Base-by-base conservation (phyloP, 30 jellyfish, hydroid and myxozoan species). In the Aurelia sp. region DNA sequence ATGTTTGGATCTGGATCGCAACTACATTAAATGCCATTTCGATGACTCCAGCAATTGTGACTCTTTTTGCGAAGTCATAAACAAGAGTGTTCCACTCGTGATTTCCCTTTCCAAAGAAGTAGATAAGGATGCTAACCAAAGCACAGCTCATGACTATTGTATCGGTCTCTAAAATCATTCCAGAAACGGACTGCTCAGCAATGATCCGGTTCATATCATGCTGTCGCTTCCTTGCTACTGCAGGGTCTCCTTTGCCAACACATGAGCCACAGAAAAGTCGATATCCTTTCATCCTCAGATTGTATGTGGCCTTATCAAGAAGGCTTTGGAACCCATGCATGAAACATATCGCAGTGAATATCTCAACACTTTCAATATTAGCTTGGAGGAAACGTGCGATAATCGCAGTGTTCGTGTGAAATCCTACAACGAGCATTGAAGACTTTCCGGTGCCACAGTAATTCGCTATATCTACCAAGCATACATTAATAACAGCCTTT, bases 61-160 rank as follows among this genome's bases (percentile, higher is more conserved):
- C 78, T 47, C 87, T 76, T 41, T 55, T 22, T 51, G 59, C 20
- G 51, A 84, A 73, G 4, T 50, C 55, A 13, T 65, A 11, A 6
- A n/a, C 80, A 20, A 78, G 67, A 51, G 27, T 31, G 50, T 41
- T 41, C 72, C 72, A 35, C 5, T 17, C 21, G 21, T 69, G 71
- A 19, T 23, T 65, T 13, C 67, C 81, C 66, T 62, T 63, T 41
- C 87, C 87, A 61, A 41, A 72, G 53, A 60, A 72, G 50, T 58
- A 84, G 17, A 51, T n/a, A 21, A 84, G 73, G 23, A 84, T 72
- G 15, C 69, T 70, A 3, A 84, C 79, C n/a, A 73, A 67, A 15
- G 86, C 93, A 84, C 86, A 72, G 66, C 93, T 84, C 75, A 64
- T 58, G 58, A 84, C n/a, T 7, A 73, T 84, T 31, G 93, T 73